Evolutionary conservation across 2,797 vertebrate species (phyloP).

Genomic region (Sebastes elongatus): DNA sequence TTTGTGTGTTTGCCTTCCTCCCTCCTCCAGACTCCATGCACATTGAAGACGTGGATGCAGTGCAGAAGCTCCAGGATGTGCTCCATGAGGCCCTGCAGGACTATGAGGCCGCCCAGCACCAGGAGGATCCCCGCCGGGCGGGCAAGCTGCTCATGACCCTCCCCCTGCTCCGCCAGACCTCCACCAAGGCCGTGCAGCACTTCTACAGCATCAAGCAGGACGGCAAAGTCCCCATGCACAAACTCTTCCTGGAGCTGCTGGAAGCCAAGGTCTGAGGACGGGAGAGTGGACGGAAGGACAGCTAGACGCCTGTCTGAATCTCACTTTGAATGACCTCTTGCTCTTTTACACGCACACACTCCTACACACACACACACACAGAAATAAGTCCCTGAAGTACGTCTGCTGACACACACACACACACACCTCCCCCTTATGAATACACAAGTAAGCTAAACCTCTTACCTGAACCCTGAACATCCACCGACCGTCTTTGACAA

Average conservation of each 20-base stretch:
- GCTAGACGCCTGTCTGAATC: slow-evolving; percentile 45
- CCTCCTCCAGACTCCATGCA: slow-evolving; percentile 94
- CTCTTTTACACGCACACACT: slow-evolving; percentile 63
- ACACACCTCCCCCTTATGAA: slow-evolving; percentile 4
- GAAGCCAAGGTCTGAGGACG: slow-evolving; percentile 97
- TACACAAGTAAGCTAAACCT: slow-evolving; percentile 44
- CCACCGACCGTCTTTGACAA: slow-evolving; percentile 42
- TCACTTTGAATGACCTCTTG: slow-evolving; percentile 72
- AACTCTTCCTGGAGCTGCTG: slow-evolving; percentile 99
- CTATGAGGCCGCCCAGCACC: slow-evolving; percentile 95
- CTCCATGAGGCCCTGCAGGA: slow-evolving; percentile 99
- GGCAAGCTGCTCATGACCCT: slow-evolving; percentile 99
- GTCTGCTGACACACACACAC: slow-evolving; percentile 51
- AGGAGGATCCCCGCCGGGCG: slow-evolving; percentile 95
- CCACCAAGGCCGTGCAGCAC: slow-evolving; percentile 99
- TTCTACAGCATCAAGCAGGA: slow-evolving; percentile 99
- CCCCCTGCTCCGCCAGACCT: slow-evolving; percentile 96
- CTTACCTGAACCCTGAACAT: slow-evolving; percentile 52
- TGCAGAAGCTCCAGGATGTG: slow-evolving; percentile 99
- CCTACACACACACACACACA: slow-evolving; percentile 32
- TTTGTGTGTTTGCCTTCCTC: background rate
- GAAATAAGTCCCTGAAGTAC: slow-evolving; percentile 42
- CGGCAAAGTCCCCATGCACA: slow-evolving; percentile 99
- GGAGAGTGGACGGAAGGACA: slow-evolving; percentile 48
- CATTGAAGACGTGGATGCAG: slow-evolving; percentile 98